Base-by-base conservation (phyloP, 2,888 invertebrate genomes). In the Hedychridium roseum region DNA sequence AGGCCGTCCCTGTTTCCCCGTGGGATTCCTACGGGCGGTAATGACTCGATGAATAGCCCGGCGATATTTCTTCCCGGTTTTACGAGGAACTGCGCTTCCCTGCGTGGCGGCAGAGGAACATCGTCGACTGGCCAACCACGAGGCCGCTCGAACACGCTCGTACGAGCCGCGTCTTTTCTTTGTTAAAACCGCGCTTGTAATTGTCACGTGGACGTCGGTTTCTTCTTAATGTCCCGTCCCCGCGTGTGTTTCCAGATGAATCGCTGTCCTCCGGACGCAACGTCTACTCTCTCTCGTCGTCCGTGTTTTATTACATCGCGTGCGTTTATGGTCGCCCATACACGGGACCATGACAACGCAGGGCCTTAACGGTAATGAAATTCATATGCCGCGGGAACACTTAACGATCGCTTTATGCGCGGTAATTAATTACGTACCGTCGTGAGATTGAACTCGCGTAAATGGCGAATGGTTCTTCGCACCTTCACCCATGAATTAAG, bases 11-110 rank as follows among this genome's bases (percentile, higher is more conserved):
- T 6, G 23, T 45, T 45, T 23, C 37, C 27, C 21, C 50, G 50
- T 45, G 39, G 44, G 49, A 44, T 50, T 48, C 45, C 59, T 59
- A 63, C 53, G 50, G 50, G 46, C 59, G 53, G 55, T 59, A 61
- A 61, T 63, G 59, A 54, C 44, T 57, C 66, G 69, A 68, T 69
- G 68, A 69, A 69, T 68, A 63, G 62, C 42, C 50, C 42, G 50
- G 45, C 54, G 48, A 57, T 65, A 66, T 58, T 60, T 70, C 63
- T 61, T 50, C 53, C 18, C 40, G 20, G 35, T 55, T 65, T 64
- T 62, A 62, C 54, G 57, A 64, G 55, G 47, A 51, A 28, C 36
- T 21, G 18, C 9, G 9, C 23, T 23, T 23, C 23, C 34, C 40
- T 43, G 23, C 43, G 21, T 1, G 21, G 9, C 3, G 9, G 11